These are phyloP conservation scores for Mesocricetus auratus DNA, from an alignment of 2,113 vertebrate species.

Conservation along the genomic window DNA sequence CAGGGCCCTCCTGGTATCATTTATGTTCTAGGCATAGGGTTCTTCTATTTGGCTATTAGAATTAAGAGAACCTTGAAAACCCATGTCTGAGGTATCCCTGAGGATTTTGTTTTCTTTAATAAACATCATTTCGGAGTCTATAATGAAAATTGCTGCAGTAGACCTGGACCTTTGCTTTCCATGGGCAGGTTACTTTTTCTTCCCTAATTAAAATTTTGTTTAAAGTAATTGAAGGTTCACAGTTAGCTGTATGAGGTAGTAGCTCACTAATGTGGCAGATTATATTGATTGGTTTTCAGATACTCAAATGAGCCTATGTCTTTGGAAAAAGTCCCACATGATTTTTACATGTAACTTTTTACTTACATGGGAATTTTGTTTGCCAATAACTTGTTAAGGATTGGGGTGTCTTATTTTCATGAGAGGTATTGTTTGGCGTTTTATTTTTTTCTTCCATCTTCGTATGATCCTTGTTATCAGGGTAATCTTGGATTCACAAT, in stretches of 20 bases:
- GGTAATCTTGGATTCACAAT: background rate
- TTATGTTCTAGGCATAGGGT: background rate
- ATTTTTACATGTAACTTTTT: background rate
- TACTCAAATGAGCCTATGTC: background rate
- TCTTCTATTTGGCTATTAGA: background rate
- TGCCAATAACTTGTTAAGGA: conserved; percentile 7
- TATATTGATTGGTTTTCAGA: background rate
- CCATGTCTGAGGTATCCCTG: background rate
- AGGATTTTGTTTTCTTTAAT: background rate
- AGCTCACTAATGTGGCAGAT: background rate
- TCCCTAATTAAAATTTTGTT: background rate
- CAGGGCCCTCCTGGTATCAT: background rate
- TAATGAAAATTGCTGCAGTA: background rate
- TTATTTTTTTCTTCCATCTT: background rate
- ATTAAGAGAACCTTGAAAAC: background rate
- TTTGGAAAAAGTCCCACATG: background rate
- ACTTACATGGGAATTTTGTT: conserved; percentile 18
- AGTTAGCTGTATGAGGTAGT: background rate
- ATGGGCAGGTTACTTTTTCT: background rate
- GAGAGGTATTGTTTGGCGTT: background rate
- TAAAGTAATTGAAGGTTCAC: background rate
- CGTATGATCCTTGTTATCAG: conserved; percentile 7
- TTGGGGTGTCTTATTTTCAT: background rate
- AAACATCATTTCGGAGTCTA: background rate
- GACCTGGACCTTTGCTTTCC: background rate